phyloP scores from a whole-genome alignment of 1,140 invertebrate genomes.

The Popillia japonica region DNA sequence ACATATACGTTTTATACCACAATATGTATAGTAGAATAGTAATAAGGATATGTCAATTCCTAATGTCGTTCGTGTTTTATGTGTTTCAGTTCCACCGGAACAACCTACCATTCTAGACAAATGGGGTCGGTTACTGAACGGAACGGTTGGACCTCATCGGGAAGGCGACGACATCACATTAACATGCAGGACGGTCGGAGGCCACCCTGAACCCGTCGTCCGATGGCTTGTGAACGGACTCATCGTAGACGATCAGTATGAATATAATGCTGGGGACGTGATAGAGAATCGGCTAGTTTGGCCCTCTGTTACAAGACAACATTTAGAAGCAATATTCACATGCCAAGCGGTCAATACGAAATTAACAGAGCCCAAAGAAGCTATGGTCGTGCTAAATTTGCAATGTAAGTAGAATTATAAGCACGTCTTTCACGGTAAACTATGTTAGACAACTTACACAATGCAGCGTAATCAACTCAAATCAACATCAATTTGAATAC shows the following conservation, averaged over 20 bases:
- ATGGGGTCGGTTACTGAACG: conserved; percentile 75
- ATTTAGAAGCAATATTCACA: conserved; percentile 83
- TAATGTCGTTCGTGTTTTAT: conserved; percentile 38
- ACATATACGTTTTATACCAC: too few species aligned
- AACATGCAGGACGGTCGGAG: conserved; percentile 72
- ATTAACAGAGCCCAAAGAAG: conserved; percentile 77
- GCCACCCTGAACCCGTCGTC: conserved; percentile 71
- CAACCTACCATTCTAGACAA: conserved; percentile 83
- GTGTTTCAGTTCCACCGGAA: conserved; percentile 80
- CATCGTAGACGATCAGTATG: conserved; percentile 79
- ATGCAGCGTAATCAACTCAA: background rate
- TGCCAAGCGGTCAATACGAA: conserved; percentile 86
- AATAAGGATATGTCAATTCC: conserved; percentile 34
- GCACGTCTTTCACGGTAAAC: background rate
- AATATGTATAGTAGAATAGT: too few species aligned
- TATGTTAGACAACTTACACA: background rate
- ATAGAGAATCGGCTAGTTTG: conserved; percentile 84
- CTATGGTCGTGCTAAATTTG: conserved; percentile 79
- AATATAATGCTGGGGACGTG: conserved; percentile 82
- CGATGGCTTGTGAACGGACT: conserved; percentile 79
- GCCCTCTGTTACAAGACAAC: conserved; percentile 75
- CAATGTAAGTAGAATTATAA: conserved; percentile 73
- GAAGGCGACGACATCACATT: conserved; percentile 74
- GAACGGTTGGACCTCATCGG: conserved; percentile 79
- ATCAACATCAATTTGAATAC: too few species aligned